Conservation (phyloP, 2,888 invertebrate species). For the Lordiphosa andalusiaca region DNA sequence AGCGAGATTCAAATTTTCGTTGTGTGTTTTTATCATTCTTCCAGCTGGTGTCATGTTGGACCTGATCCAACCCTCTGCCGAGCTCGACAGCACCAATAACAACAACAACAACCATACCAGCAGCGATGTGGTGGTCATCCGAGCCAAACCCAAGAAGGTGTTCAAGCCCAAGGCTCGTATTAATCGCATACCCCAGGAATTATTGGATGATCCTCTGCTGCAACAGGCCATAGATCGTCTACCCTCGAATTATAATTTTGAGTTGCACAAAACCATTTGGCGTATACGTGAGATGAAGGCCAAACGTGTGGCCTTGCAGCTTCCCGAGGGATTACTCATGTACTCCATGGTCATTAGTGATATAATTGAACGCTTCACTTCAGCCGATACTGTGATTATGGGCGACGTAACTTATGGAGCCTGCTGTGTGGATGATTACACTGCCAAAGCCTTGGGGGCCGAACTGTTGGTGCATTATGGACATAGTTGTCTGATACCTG, state of each 20-base stretch:
- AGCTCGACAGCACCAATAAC: slow-evolving; percentile 13
- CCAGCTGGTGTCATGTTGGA: slow-evolving; percentile 65
- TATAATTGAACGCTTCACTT: slow-evolving; percentile 93
- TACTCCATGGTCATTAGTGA: slow-evolving; percentile 96
- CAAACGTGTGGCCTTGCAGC: slow-evolving; percentile 95
- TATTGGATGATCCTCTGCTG: slow-evolving; percentile 87
- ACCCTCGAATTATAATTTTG: slow-evolving; percentile 98
- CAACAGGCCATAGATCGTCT: slow-evolving; percentile 87
- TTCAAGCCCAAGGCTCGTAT: slow-evolving; percentile 88
- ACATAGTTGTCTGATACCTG: slow-evolving; percentile 96
- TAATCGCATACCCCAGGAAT: slow-evolving; percentile 90
- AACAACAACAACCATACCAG: slow-evolving; percentile 25
- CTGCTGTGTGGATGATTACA: slow-evolving; percentile 98
- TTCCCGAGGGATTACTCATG: slow-evolving; percentile 97
- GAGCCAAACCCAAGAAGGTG: slow-evolving; percentile 90
- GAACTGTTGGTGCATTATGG: slow-evolving; percentile 98
- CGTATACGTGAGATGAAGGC: slow-evolving; percentile 91
- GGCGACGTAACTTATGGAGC: slow-evolving; percentile 99
- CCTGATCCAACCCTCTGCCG: slow-evolving; percentile 57
- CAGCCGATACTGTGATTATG: slow-evolving; percentile 96
- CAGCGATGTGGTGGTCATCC: slow-evolving; percentile 83
- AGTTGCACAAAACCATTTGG: slow-evolving; percentile 99
- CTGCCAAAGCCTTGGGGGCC: slow-evolving; percentile 93
- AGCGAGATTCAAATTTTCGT: slow-evolving; percentile 1
- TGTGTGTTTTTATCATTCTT: slow-evolving; percentile 4